Percentiles rank a stretch among this genome's conserved stretches.
Conservation (phyloP, 2,113 vertebrate genomes). For the Synodontis membranacea region DNA sequence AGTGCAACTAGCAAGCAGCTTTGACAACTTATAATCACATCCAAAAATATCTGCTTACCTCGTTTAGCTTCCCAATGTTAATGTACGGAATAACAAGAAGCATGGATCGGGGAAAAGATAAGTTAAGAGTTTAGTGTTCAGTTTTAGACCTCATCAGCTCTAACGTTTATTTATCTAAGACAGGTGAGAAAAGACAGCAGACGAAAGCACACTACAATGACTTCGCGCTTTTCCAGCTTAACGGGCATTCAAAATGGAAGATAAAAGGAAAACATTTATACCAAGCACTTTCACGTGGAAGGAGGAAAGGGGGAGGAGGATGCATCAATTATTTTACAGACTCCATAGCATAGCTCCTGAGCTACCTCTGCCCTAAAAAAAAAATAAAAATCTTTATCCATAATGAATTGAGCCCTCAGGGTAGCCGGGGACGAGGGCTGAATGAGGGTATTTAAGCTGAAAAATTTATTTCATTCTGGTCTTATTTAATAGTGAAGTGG, state of each 20-base stretch:
- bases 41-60: conserved; percentile 59
- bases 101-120: conserved; percentile 57
- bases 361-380: conserved; percentile 52
- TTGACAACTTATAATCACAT: conserved; percentile 54
- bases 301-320: background rate
- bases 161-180: conserved; percentile 49
- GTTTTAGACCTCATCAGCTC: conserved; percentile 37
- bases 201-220: conserved; percentile 43
- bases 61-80: conserved; percentile 60
- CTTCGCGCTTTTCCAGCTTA: conserved; percentile 4
- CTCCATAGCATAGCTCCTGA: conserved; percentile 49
- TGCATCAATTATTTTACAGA: conserved; percentile 50
- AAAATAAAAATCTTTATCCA: conserved; percentile 63
- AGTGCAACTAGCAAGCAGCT: conserved; percentile 51
- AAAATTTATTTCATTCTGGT: conserved; percentile 53
- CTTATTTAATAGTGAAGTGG: conserved; percentile 47
- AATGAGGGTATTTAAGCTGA: conserved; percentile 40
- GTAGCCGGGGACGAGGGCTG: conserved; percentile 48
- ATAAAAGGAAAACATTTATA: conserved; percentile 41
- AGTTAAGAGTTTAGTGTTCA: conserved; percentile 58
- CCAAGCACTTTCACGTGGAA: no score
- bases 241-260: conserved; percentile 20
- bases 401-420: conserved; percentile 62
- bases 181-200: conserved; percentile 40
- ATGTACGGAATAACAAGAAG: conserved; percentile 58